Evolutionary conservation across 2,888 invertebrate species (phyloP).

Genomic region (Habrosyne pyritoides): DNA sequence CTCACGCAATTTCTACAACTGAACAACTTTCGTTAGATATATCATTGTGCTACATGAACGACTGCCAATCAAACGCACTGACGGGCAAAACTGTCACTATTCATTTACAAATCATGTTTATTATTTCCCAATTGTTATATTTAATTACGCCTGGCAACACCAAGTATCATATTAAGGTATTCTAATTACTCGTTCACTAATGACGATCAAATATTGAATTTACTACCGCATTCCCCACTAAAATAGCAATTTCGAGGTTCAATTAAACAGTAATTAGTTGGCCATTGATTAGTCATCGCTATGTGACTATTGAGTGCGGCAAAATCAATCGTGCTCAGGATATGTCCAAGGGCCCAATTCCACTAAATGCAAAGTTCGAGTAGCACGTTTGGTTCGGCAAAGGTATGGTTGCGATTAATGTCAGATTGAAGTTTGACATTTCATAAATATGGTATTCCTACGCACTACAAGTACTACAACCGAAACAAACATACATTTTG

Average conservation of each 20-base stretch:
- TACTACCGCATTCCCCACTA: constrained; percentile 27
- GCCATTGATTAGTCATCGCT: constrained; percentile 5
- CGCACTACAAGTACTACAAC: too few relatives aligned
- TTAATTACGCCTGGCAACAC: constrained; percentile 20
- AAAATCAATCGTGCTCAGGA: neutral
- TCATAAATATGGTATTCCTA: too few relatives aligned
- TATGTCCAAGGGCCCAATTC: too few relatives aligned
- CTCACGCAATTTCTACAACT: neutral
- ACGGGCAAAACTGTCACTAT: neutral
- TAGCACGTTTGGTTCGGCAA: too few relatives aligned
- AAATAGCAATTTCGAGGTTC: constrained; percentile 23
- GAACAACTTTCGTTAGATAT: neutral
- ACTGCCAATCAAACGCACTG: neutral
- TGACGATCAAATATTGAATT: constrained; percentile 34
- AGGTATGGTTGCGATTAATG: too few relatives aligned
- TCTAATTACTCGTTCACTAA: constrained; percentile 32
- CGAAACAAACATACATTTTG: too few relatives aligned
- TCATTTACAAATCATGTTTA: constrained; percentile 2
- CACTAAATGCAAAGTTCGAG: too few relatives aligned
- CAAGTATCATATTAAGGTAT: constrained; percentile 20
- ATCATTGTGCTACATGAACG: neutral
- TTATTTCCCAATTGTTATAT: constrained; percentile 20
- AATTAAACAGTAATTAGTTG: constrained; percentile 26
- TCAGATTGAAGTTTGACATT: too few relatives aligned
- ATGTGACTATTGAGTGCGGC: neutral